Evolutionary conservation across 2,797 vertebrate species (phyloP), one percentile per base, ranked within the genome.

Genomic region (Crocidura indochinensis): DNA sequence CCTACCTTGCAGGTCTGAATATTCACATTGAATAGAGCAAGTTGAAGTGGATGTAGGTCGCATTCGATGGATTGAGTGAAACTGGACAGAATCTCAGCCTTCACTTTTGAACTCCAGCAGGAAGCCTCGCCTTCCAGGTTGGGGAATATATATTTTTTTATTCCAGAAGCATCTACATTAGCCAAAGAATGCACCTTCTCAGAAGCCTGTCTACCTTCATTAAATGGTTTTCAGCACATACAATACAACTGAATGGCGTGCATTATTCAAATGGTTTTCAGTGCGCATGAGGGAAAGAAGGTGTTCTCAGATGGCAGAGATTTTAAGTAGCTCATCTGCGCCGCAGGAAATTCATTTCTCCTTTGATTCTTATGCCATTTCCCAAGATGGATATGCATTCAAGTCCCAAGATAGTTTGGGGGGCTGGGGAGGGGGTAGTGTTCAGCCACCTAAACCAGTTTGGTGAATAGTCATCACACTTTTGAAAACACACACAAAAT

Each of bases 241-340:
- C 94, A 96, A 88, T 94, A 91, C 91, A 76, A 46, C 87, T 87
- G 90, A 95, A 86, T 72, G 89, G 78, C n/a, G 64, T 89, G 82
- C 94, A 93, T 96, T 95, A 96, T 95, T 95, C 96, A 96, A 96
- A 94, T 93, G 92, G 96, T 81, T 96, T 92, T 89, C 94, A 75
- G 3, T 1, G 56, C 1, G 10, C 88, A 6, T 0, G 5, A 90
- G 96, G 84, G 74, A 75, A 88, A 95, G 91, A 90, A 65, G 91
- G 87, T 62, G 8, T 0, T 1, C 90, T 93, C 90, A 85, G 94
- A 93, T 62, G 80, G 94, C 91, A 95, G 68, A 4, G 84, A 87
- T 94, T 95, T 93, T 89, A 91, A 94, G 92, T 22, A 78, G 95
- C 96, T 95, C 96, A 91, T 93, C 93, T 79, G 94, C 91, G 51